Conservation (phyloP, 1,140 invertebrate genomes). For the Drosophila trapezifrons region DNA sequence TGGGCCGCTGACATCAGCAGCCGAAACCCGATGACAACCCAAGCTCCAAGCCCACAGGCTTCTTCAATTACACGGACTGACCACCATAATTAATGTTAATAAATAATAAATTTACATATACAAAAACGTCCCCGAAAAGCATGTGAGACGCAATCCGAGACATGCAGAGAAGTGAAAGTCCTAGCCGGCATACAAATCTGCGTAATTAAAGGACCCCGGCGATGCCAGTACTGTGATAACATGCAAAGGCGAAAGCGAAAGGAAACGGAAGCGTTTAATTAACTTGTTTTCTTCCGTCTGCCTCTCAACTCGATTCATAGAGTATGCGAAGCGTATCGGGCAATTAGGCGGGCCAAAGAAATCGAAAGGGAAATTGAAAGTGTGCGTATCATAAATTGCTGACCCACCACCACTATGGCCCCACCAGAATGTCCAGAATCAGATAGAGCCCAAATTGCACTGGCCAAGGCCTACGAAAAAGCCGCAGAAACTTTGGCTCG, state of each 20-base stretch:
- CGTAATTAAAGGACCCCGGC: constrained; percentile 62
- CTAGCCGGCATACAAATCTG: constrained; percentile 73
- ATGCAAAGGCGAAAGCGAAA: constrained; percentile 52
- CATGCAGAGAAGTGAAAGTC: constrained; percentile 63
- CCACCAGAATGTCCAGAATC: constrained; percentile 15
- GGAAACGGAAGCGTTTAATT: constrained; percentile 78
- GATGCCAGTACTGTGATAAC: constrained; percentile 69
- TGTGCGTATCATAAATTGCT: constrained; percentile 61
- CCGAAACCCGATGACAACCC: constrained; percentile 66
- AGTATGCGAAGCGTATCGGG: constrained; percentile 64
- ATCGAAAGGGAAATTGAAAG: constrained; percentile 58
- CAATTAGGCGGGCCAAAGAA: constrained; percentile 56
- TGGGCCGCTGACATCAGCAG: constrained; percentile 74
- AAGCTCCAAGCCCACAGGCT: constrained; percentile 13
- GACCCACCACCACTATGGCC: constrained; percentile 4
- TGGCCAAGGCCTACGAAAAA: constrained; percentile 27
- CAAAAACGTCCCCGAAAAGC: constrained; percentile 40
- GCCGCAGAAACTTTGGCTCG: constrained; percentile 58
- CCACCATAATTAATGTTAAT: constrained; percentile 81
- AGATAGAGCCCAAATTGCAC: constrained; percentile 39
- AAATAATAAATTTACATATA: constrained; percentile 82
- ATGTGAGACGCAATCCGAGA: constrained; percentile 65
- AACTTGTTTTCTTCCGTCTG: constrained; percentile 71
- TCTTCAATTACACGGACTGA: constrained; percentile 67
- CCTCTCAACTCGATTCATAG: constrained; percentile 51